These are phyloP conservation scores for Plotosus lineatus DNA, from an alignment of 2,113 vertebrate species.

Conservation along the genomic window DNA sequence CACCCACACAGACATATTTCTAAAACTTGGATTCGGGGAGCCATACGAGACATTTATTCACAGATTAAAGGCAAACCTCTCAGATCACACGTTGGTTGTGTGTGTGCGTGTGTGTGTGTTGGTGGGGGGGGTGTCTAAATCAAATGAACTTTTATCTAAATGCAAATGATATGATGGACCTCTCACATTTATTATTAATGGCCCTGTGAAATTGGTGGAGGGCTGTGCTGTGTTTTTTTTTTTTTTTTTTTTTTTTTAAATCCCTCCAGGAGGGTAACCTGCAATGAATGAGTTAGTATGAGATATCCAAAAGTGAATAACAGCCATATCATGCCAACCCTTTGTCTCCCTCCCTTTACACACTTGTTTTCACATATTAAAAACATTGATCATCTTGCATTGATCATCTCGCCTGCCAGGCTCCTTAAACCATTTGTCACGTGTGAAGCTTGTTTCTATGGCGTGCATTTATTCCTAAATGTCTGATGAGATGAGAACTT, in stretches of 20 bases:
- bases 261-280: slow-evolving; percentile 8
- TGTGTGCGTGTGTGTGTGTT: too few species aligned
- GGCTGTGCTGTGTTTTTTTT: slow-evolving; percentile 14
- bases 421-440: neutral
- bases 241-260: too few species aligned
- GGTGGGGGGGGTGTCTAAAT: slow-evolving; percentile 48
- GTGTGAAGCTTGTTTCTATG: neutral
- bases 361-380: slow-evolving; percentile 21
- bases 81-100: slow-evolving; percentile 47
- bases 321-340: neutral
- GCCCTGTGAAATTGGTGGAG: slow-evolving; percentile 40
- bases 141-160: slow-evolving; percentile 62
- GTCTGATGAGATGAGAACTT: neutral
- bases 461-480: neutral
- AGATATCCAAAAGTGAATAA: slow-evolving; percentile 24
- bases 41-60: slow-evolving; percentile 46
- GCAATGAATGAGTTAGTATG: slow-evolving; percentile 13
- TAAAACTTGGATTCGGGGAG: slow-evolving; percentile 11
- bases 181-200: slow-evolving; percentile 57
- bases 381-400: slow-evolving; percentile 28
- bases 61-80: slow-evolving; percentile 53
- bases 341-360: neutral
- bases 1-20: slow-evolving; percentile 9
- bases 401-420: slow-evolving; percentile 11
- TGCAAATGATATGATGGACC: slow-evolving; percentile 56